These are phyloP conservation scores for Chaetorhynchus papuensis DNA, from an alignment of 2,113 vertebrate genomes.

Conservation along the genomic window DNA sequence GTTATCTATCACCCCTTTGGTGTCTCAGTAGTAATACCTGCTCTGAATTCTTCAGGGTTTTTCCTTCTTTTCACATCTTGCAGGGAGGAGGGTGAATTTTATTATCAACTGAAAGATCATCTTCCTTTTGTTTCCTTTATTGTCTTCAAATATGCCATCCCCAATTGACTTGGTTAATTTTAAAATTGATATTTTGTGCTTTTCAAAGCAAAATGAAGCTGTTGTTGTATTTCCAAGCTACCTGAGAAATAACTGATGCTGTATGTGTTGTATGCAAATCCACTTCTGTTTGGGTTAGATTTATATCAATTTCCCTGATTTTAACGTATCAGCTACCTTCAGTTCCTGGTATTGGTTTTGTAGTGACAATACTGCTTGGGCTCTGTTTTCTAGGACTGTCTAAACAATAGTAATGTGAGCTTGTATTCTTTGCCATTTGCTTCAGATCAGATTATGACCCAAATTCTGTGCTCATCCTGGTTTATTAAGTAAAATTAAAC, in stretches of 20 bases:
- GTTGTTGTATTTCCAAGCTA: not conserved
- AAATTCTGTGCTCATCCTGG: not conserved
- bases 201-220: constrained; percentile 10
- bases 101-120: constrained; percentile 5
- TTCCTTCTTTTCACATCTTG: not conserved
- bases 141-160: not conserved
- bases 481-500: not conserved
- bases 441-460: not conserved
- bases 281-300: not conserved
- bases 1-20: constrained; percentile 55
- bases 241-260: not conserved
- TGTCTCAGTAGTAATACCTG: constrained; percentile 5
- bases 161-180: constrained; percentile 4
- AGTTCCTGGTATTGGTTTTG: not conserved
- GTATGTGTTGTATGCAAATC: not conserved
- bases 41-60: constrained; percentile 5
- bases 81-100: not conserved
- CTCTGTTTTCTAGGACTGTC: not conserved
- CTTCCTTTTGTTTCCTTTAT: constrained; percentile 9
- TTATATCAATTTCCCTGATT: not conserved
- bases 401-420: not conserved
- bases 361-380: not conserved
- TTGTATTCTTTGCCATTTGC: not conserved
- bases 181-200: not conserved
- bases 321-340: not conserved